Conservation (phyloP, 2,797 vertebrate genomes). For the Poeciliopsis gracilis region DNA sequence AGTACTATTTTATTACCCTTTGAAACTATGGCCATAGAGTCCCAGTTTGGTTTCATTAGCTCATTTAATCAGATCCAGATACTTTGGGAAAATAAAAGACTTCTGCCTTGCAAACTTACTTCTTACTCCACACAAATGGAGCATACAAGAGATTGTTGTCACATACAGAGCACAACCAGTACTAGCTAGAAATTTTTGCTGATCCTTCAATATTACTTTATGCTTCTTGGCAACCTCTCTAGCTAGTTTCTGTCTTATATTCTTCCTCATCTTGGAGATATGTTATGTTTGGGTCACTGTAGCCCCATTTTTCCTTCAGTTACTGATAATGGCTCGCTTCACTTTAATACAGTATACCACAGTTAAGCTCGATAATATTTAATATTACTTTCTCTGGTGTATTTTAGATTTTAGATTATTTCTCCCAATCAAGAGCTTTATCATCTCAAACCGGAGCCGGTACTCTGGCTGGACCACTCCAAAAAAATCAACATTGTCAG, state of each 20-base stretch:
- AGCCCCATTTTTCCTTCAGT: background rate
- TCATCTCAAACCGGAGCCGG: background rate
- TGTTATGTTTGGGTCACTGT: background rate
- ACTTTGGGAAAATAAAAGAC: background rate
- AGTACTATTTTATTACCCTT: background rate
- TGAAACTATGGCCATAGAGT: background rate
- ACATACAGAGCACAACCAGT: background rate
- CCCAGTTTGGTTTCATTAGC: background rate
- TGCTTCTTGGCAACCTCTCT: background rate
- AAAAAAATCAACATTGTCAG: background rate
- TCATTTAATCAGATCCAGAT: background rate
- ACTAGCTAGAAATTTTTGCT: background rate
- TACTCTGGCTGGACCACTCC: background rate
- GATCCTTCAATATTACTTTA: background rate
- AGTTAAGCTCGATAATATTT: background rate
- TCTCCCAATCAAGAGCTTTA: background rate
- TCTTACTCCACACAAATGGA: background rate
- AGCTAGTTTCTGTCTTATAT: background rate
- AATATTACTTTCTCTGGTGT: background rate
- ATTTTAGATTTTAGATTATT: background rate
- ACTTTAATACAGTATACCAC: background rate
- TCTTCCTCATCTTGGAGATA: background rate
- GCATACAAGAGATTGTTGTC: background rate
- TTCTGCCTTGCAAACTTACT: background rate
- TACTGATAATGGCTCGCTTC: background rate